phyloP scores from a whole-genome alignment of 2,888 invertebrate species.

The Epinotia nisella region DNA sequence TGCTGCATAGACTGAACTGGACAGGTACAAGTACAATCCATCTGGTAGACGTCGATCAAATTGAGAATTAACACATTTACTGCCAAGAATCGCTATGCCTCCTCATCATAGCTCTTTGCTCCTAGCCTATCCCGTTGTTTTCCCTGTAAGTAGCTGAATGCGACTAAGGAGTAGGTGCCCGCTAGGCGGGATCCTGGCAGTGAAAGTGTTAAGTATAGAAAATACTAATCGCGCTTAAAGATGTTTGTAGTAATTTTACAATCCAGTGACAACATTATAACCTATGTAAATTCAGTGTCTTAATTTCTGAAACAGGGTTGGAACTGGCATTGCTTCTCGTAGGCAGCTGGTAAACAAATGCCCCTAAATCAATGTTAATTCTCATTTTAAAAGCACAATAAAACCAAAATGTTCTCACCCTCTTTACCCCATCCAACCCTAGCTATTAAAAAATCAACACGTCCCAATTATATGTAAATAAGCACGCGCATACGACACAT shows the following conservation, averaged over 20 bases:
- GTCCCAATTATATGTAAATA: slow-evolving; percentile 52
- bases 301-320: neutral
- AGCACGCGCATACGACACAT: slow-evolving; percentile 42
- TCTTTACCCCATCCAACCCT: slow-evolving; percentile 35
- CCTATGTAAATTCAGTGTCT: neutral
- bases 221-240: neutral
- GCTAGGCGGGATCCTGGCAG: too few relatives aligned
- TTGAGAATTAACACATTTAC: too few relatives aligned
- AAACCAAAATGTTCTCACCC: slow-evolving; percentile 39
- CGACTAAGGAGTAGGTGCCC: too few relatives aligned
- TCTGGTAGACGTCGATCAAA: neutral
- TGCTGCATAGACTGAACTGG: neutral
- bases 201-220: too few relatives aligned
- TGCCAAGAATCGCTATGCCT: too few relatives aligned
- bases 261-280: neutral
- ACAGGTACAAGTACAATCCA: neutral
- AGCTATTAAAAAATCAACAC: slow-evolving; percentile 52
- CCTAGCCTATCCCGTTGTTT: too few relatives aligned
- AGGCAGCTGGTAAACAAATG: neutral
- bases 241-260: too few relatives aligned
- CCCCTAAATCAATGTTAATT: slow-evolving; percentile 19
- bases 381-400: slow-evolving; percentile 18
- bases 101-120: too few relatives aligned
- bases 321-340: neutral
- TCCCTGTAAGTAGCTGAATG: too few relatives aligned